These are phyloP conservation scores for Moxostoma hubbsi DNA, from an alignment of 2,797 vertebrate genomes.

Conservation along the genomic window DNA sequence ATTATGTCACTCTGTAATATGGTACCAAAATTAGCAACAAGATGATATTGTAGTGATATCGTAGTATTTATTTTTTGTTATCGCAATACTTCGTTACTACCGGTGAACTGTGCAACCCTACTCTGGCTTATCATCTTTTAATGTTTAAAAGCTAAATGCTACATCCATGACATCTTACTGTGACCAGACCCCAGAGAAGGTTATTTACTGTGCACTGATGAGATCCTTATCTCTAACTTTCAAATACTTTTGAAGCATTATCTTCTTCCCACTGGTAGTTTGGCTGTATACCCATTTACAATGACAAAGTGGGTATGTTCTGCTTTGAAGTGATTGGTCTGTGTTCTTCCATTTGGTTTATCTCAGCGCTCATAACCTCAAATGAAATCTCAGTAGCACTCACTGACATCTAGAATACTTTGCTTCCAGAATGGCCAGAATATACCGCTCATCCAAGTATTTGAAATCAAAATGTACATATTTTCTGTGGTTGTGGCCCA, in stretches of 20 bases:
- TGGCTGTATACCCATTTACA: constrained; percentile 19
- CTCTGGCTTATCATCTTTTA: neutral
- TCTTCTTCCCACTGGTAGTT: constrained; percentile 24
- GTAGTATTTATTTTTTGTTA: too few species aligned
- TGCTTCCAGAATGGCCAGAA: neutral
- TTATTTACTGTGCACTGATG: constrained; percentile 32
- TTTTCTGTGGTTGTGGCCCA: neutral
- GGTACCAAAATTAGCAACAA: too few species aligned
- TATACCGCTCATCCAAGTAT: neutral
- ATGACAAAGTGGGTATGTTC: neutral
- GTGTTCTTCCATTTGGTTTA: constrained; percentile 16
- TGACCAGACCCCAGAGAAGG: constrained; percentile 9
- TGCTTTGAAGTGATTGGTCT: constrained; percentile 38
- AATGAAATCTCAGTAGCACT: constrained; percentile 12
- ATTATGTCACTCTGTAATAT: too few species aligned
- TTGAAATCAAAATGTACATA: neutral
- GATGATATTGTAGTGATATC: too few species aligned
- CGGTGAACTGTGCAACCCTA: neutral
- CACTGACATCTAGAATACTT: constrained; percentile 17
- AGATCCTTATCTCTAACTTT: constrained; percentile 36
- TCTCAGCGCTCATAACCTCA: constrained; percentile 27
- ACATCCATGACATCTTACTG: constrained; percentile 1
- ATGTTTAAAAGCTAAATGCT: constrained; percentile 12
- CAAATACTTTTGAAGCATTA: constrained; percentile 40
- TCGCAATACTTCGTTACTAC: too few species aligned